Conservation (phyloP, 1,140 invertebrate genomes). For the Pteromalus puparum region DNA sequence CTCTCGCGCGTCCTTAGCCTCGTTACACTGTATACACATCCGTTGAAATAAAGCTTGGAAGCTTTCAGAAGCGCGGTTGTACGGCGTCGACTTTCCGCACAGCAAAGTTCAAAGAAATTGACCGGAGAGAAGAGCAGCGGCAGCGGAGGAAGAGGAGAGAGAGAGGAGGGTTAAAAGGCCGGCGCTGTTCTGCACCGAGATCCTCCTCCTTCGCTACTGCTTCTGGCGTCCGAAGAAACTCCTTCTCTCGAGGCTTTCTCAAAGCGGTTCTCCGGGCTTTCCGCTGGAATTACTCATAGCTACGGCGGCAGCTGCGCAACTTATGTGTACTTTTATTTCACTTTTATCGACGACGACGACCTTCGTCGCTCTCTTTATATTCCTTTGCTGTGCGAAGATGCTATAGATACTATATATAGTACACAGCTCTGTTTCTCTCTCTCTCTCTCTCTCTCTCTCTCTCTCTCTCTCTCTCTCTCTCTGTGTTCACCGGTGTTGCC, state of each 20-base stretch:
- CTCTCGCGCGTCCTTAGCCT: background rate
- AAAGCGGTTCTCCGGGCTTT: conserved; percentile 36
- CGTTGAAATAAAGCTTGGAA: conserved; percentile 7
- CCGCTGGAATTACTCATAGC: conserved; percentile 40
- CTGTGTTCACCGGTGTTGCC: background rate
- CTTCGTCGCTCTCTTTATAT: background rate
- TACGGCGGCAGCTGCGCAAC: conserved; percentile 1
- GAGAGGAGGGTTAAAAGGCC: conserved; percentile 17
- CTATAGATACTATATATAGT: too few relatives aligned
- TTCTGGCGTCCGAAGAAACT: conserved; percentile 14
- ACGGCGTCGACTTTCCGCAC: background rate
- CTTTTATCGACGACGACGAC: conserved; percentile 26
- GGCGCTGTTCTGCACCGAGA: conserved; percentile 19
- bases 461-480: background rate
- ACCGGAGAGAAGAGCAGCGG: conserved; percentile 26
- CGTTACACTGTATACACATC: too few relatives aligned
- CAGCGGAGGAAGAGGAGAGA: background rate
- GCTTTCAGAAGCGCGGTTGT: background rate
- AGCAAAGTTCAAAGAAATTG: conserved; percentile 48
- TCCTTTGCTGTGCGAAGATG: background rate
- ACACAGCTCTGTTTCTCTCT: background rate
- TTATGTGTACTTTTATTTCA: conserved; percentile 26
- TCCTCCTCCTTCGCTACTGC: background rate
- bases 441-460: background rate
- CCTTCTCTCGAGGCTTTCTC: conserved; percentile 23